Percentiles rank a stretch among this genome's conserved stretches.
Evolutionary conservation across 2,797 vertebrate genomes (phyloP).

Genomic region (Erithacus rubecula): DNA sequence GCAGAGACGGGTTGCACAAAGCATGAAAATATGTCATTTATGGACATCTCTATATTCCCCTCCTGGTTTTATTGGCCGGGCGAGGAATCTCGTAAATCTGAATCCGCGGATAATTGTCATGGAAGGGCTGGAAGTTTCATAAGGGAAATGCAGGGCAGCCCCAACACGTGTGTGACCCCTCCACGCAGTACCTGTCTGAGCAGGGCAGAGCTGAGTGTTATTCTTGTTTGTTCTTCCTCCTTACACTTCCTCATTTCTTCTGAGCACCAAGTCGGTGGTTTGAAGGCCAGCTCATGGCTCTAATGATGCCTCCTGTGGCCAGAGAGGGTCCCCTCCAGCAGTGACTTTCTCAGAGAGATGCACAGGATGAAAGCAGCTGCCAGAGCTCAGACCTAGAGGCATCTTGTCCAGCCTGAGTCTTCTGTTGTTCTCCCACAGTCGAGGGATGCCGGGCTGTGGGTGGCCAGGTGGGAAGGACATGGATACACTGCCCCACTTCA

Average conservation of each 20-base stretch:
- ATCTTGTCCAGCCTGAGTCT: not conserved
- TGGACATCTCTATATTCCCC: slow-evolving; percentile 39
- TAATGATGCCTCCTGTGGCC: not conserved
- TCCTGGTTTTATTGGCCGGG: slow-evolving; percentile 29
- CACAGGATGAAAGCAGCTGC: not conserved
- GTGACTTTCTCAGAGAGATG: not conserved
- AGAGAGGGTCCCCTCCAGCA: not conserved
- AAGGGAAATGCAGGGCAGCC: not conserved
- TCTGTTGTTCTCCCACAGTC: not conserved
- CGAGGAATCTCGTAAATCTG: slow-evolving; percentile 11
- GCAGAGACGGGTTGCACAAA: slow-evolving; percentile 17
- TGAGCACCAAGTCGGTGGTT: not conserved
- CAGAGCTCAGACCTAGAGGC: fast-evolving
- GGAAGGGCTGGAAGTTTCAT: not conserved
- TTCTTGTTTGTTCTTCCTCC: not conserved
- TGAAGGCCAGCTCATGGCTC: not conserved
- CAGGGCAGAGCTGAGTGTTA: not conserved
- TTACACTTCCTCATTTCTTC: not conserved
- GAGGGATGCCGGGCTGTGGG: not conserved
- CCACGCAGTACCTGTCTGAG: not conserved
- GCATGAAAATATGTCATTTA: slow-evolving; percentile 54
- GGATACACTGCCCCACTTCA: not conserved
- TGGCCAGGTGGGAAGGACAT: not conserved
- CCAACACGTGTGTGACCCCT: not conserved
- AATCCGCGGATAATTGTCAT: not conserved